A percentile compares a stretch with the other conserved stretches of the same genome.
These are phyloP conservation scores for Triops longicaudatus DNA, from an alignment of 1,140 invertebrate genomes.

Conservation along the genomic window DNA sequence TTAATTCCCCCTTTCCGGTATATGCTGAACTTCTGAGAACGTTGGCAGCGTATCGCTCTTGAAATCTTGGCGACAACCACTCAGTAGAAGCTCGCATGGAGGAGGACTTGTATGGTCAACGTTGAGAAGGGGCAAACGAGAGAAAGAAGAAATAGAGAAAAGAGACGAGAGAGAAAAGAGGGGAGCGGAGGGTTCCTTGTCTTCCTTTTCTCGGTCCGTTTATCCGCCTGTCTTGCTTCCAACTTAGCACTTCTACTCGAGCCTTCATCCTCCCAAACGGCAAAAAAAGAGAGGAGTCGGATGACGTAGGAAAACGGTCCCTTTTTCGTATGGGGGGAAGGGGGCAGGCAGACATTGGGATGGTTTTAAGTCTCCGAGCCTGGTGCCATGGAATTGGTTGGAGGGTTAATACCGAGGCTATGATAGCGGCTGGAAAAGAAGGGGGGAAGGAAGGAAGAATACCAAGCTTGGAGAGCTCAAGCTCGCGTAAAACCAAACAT, in stretches of 20 bases:
- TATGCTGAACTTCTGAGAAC: background rate
- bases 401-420: background rate
- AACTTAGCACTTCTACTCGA: background rate
- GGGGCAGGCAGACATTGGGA: background rate
- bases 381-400: background rate
- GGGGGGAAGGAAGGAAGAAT: background rate
- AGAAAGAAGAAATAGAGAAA: no score
- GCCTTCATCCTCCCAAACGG: background rate
- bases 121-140: background rate
- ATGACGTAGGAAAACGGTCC: background rate
- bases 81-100: background rate
- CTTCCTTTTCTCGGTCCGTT: background rate
- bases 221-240: conserved; percentile 11
- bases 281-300: background rate
- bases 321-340: background rate
- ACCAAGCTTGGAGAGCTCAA: background rate
- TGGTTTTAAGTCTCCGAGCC: background rate
- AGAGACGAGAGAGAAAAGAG: background rate
- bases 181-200: background rate
- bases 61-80: background rate
- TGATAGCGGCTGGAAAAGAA: background rate
- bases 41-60: background rate
- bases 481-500: background rate
- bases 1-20: background rate
- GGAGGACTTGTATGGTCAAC: background rate